Base-by-base conservation (phyloP, 1,140 invertebrate genomes). In the Adoxophyes honmai region DNA sequence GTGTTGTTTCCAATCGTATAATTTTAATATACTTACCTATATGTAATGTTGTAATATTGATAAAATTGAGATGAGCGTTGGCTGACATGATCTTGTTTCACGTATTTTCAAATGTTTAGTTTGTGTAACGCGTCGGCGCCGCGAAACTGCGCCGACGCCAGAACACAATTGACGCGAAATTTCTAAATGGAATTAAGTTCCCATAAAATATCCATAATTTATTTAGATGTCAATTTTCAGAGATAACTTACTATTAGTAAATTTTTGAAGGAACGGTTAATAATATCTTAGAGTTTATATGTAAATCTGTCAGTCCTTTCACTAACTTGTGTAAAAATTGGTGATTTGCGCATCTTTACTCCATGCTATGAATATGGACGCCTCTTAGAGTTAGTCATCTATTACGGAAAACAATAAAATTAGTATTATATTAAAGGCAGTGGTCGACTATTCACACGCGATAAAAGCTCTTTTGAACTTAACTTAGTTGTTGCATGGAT, bases 41-140 rank as follows among this genome's bases (percentile, higher is more conserved):
- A 52, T 52, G 13, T n/a, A 52, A 35, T 34, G 51, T 52, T 52
- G 33, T 34, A 34, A 10, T 52, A 28, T 15, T 52, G n/a, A 60
- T 60, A 70, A 77, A 76, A 77, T 75, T 72, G 59, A 64, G 81
- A 86, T 88, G 82, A 88, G 84, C 79, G 83, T 82, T 67, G 62
- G 70, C 73, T 73, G 71, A 75, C 60, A 66, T 71, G 68, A 72
- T 71, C 78, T 78, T 79, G 63, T 86, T 88, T 88, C 85, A 88
- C 85, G 70, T 88, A 85, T 88, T 88, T 88, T 86, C 85, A 85
- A 88, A 86, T 88, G 85, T 82, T 78, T 78, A 62, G 64, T 81
- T 72, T 67, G 28, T 38, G 39, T 57, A 28, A 28, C 6, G 21
- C 21, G 21, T 28, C 15, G 14, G 39, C 39, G 16, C 5, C 39